These are phyloP conservation scores for Menura novaehollandiae DNA, from an alignment of 2,113 vertebrate species.

Conservation along the genomic window DNA sequence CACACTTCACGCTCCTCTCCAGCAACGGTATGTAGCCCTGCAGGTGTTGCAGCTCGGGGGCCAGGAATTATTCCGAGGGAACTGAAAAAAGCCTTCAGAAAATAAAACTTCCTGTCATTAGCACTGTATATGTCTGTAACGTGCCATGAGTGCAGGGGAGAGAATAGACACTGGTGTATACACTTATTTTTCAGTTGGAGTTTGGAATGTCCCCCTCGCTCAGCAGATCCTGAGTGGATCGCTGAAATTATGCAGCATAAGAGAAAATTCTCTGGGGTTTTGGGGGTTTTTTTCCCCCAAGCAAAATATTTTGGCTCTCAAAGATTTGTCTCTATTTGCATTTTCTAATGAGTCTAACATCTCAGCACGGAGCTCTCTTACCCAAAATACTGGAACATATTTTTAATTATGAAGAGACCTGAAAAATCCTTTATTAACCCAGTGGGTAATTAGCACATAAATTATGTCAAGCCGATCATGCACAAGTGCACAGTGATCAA, in stretches of 20 bases:
- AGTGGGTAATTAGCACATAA: not conserved
- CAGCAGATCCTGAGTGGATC: not conserved
- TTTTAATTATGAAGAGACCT: not conserved
- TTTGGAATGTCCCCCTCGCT: not conserved
- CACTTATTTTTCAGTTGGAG: fast-evolving
- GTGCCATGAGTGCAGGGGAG: not conserved
- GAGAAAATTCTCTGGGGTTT: not conserved
- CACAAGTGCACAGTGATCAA: not conserved
- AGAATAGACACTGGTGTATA: constrained; percentile 13
- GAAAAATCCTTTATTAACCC: not conserved
- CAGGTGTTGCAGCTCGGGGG: not conserved
- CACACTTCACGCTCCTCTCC: constrained; percentile 96
- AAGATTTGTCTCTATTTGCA: not conserved
- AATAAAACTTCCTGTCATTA: not conserved
- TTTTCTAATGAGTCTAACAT: not conserved
- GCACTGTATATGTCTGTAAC: not conserved
- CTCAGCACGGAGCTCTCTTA: not conserved
- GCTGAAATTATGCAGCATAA: not conserved
- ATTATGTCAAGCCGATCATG: not conserved
- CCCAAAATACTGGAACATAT: not conserved
- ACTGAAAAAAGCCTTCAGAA: constrained; percentile 29
- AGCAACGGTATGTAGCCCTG: constrained; percentile 86
- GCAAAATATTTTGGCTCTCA: not conserved
- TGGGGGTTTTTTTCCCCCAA: fast-evolving
- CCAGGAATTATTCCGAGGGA: constrained; percentile 24